Conservation (phyloP, 2,888 invertebrate genomes). For the Morinoia aosen region DNA sequence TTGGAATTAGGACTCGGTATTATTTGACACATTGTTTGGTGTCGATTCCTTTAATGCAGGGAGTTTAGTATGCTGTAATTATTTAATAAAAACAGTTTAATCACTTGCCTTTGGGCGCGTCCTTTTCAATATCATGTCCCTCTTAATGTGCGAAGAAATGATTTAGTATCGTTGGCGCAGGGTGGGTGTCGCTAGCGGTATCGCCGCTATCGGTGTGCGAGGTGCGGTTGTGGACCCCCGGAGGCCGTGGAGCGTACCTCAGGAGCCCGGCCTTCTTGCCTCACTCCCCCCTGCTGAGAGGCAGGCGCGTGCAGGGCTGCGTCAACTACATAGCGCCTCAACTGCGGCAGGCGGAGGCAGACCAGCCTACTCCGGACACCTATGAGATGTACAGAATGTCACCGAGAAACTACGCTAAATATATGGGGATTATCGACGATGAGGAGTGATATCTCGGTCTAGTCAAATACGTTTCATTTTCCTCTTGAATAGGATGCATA, state of each 20-base stretch:
- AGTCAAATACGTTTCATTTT: not conserved
- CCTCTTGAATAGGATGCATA: not conserved
- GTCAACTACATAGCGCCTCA: not conserved
- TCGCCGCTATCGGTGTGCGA: slow-evolving; percentile 53
- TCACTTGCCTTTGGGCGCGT: too few species aligned
- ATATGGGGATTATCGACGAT: not conserved
- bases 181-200: slow-evolving; percentile 49
- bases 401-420: not conserved
- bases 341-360: not conserved
- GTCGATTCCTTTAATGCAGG: too few species aligned
- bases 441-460: not conserved
- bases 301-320: slow-evolving; percentile 49
- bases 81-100: too few species aligned
- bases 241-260: slow-evolving; percentile 60
- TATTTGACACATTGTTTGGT: too few species aligned
- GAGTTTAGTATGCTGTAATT: too few species aligned
- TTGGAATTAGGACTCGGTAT: too few species aligned
- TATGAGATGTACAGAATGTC: slow-evolving; percentile 16
- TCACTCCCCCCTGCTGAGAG: slow-evolving; percentile 55
- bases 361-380: not conserved
- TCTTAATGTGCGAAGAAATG: not conserved
- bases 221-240: slow-evolving; percentile 62
- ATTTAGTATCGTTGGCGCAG: not conserved
- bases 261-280: slow-evolving; percentile 60
- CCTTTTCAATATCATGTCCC: too few species aligned